A percentile compares a stretch with the other conserved stretches of the same genome.
phyloP scores from a whole-genome alignment of 2,113 vertebrate species.

The Rhinopithecus roxellana region DNA sequence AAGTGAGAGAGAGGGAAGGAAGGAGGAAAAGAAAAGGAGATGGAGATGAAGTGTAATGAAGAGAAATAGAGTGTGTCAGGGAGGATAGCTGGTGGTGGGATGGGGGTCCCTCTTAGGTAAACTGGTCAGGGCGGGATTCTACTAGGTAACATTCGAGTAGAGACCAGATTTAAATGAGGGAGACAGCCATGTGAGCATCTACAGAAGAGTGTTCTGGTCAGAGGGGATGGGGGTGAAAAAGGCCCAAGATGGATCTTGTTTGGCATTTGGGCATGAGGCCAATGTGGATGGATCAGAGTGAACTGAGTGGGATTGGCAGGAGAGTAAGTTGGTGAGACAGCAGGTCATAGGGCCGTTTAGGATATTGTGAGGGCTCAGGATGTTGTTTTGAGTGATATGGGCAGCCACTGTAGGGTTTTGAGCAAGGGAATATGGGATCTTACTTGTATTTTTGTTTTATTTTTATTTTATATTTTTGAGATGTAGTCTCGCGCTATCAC shows the following conservation, averaged over 20 bases:
- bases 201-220: neutral
- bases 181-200: neutral
- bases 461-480: neutral
- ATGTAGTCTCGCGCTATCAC: neutral
- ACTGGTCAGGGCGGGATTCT: neutral
- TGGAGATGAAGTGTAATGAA: too few species aligned
- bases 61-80: neutral
- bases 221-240: neutral
- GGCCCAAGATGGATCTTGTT: neutral
- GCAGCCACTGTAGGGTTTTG: neutral
- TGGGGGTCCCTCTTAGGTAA: accelerated
- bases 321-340: neutral
- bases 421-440: neutral
- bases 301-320: neutral
- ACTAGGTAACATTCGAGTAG: too few species aligned
- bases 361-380: neutral
- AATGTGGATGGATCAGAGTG: too few species aligned
- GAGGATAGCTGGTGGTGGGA: too few species aligned
- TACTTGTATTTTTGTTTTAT: neutral
- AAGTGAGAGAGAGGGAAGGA: neutral
- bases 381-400: neutral
- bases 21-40: neutral
- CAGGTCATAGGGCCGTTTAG: neutral
- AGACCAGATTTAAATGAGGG: neutral
- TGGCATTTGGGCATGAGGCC: neutral